Percentiles rank a stretch among this genome's conserved stretches.
Conservation (phyloP, 2,888 invertebrate species). For the Endotricha flammealis region DNA sequence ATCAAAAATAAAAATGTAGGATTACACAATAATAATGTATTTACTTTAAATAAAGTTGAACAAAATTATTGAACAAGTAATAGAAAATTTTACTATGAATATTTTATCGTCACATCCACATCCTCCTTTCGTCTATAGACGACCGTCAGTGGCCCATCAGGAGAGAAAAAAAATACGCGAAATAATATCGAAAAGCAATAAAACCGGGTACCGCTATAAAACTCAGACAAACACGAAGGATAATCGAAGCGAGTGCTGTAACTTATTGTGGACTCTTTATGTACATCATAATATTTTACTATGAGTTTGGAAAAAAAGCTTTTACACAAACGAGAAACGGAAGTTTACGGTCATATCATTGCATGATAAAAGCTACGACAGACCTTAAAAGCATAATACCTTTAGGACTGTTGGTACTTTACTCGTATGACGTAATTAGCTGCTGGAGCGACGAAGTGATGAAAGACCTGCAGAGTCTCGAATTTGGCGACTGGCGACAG, state of each 20-base stretch:
- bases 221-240: constrained; percentile 68
- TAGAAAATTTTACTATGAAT: too few species aligned
- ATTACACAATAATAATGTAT: too few species aligned
- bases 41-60: too few species aligned
- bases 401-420: too few species aligned
- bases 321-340: constrained; percentile 35
- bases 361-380: not conserved
- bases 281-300: constrained; percentile 72
- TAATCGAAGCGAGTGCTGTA: constrained; percentile 68
- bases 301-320: constrained; percentile 56
- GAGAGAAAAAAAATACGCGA: constrained; percentile 66
- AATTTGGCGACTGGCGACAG: too few species aligned
- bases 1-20: too few species aligned
- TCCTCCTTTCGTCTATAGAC: constrained; percentile 23
- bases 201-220: constrained; percentile 67
- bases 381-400: not conserved
- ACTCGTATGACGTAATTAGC: too few species aligned
- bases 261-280: constrained; percentile 69
- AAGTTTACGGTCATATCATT: constrained; percentile 3
- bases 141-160: constrained; percentile 42
- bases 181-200: constrained; percentile 75
- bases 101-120: constrained; percentile 31
- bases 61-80: too few species aligned
- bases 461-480: too few species aligned
- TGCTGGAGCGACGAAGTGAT: too few species aligned